Evolutionary conservation across 2,888 invertebrate genomes (phyloP).

Genomic region (Diaprepes abbreviatus): DNA sequence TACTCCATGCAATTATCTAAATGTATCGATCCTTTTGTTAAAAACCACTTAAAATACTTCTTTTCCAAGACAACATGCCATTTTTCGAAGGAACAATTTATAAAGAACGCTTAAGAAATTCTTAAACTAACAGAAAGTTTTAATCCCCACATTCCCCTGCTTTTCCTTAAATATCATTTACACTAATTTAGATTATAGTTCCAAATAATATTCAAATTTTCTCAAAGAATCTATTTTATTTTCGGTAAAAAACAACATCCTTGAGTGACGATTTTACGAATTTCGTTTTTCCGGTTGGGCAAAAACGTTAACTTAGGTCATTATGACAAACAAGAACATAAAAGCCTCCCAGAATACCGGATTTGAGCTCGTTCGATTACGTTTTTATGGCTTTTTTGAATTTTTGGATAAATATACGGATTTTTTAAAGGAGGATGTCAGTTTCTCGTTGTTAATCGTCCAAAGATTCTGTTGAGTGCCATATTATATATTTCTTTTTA

Average conservation of each 20-base stretch:
- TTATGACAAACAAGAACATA: neutral
- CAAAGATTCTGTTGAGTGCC: neutral
- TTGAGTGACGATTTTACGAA: too few species aligned
- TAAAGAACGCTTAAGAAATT: too few species aligned
- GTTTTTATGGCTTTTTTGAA: neutral
- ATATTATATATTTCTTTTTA: neutral
- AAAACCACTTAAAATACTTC: too few species aligned
- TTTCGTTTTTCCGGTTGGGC: neutral
- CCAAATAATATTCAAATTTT: constrained; percentile 6
- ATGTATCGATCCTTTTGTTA: too few species aligned
- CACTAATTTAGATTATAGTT: neutral
- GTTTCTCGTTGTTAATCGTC: neutral
- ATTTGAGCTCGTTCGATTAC: neutral
- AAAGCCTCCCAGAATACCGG: neutral
- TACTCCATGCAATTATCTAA: too few species aligned
- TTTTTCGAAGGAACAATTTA: too few species aligned
- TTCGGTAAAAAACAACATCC: too few species aligned
- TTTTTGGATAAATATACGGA: neutral
- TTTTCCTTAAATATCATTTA: neutral
- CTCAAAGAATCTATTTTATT: too few species aligned
- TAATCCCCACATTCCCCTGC: neutral
- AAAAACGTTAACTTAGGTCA: neutral
- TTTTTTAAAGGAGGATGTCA: neutral
- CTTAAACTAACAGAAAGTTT: too few species aligned
- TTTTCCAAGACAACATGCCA: too few species aligned